Percentiles rank a stretch among this genome's conserved stretches.
phyloP scores from a whole-genome alignment of 2,113 vertebrate species.

The Piaya cayana region DNA sequence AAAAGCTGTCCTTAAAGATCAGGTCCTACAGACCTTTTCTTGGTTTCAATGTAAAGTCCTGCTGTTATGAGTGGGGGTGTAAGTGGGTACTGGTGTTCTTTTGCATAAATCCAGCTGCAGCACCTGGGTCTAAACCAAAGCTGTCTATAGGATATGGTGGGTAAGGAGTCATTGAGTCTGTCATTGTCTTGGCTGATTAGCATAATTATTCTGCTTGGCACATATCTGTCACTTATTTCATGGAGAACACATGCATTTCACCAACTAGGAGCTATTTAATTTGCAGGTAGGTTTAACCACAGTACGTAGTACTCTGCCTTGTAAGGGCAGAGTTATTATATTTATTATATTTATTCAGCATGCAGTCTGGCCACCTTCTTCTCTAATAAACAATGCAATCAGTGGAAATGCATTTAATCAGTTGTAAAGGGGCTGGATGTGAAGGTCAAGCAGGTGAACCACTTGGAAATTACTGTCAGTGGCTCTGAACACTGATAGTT shows the following conservation, averaged over 20 bases:
- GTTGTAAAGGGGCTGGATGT: not conserved
- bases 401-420: not conserved
- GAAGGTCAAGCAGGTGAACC: accelerated
- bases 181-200: not conserved
- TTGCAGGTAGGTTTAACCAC: not conserved
- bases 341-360: not conserved
- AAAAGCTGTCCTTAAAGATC: not conserved
- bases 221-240: not conserved
- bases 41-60: accelerated
- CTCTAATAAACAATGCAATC: not conserved
- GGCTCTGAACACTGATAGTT: not conserved
- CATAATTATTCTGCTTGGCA: not conserved
- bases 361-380: not conserved
- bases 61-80: accelerated
- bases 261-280: not conserved
- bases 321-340: not conserved
- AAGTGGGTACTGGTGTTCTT: no score
- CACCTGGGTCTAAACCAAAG: not conserved
- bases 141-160: not conserved
- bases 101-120: not conserved
- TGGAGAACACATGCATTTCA: accelerated
- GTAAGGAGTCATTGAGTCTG: not conserved
- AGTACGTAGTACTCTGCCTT: not conserved
- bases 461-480: not conserved
- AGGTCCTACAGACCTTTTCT: accelerated